Base-by-base conservation (phyloP, 1,140 invertebrate species). In the Epicauta chinensis region DNA sequence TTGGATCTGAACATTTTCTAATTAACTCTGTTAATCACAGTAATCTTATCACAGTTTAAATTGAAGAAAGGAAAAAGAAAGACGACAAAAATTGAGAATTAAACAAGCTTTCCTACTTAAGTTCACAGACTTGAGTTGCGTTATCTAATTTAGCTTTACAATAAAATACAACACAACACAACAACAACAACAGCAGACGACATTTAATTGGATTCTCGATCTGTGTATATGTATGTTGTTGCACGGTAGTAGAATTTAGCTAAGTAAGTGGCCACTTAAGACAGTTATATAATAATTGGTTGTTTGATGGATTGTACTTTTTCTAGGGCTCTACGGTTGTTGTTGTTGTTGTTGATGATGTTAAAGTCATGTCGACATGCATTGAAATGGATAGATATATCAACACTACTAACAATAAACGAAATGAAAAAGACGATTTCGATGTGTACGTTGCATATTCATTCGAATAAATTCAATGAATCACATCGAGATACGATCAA, bases 201-300 rank as follows among this genome's bases (percentile, higher is more conserved):
- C 36, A 51, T 51, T 51, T 51, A 51, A 51, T 51, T 51, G 50
- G 50, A 49, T 49, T 49, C 46, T 36, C 46, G 23, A 5, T 23
- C 23, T 23, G 23, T 23, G 23, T 23, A 23, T 23, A 7, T 23
- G 23, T 23, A 51, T 39, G 42, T 39, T 40, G 10, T 12, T 43
- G 34, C 50, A 51, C 50, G 42, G 50, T 51, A 51, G 50, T 51
- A 44, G 40, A 37, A 23, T 23, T 23, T 23, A 23, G 23, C 23
- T 51, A 51, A 51, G 40, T 51, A 39, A 51, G 50, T 51, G 50
- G 23, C 50, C 50, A 51, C 50, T 51, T 51, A 51, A 51, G 50
- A 51, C 40, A 35, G 50, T 51, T 51, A 51, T 51, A 51, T 51
- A 51, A 51, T 51, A 51, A 51, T 51, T 51, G 50, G 50, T 51